Conservation (phyloP, 2,113 vertebrate species). For the Tor tambroides region DNA sequence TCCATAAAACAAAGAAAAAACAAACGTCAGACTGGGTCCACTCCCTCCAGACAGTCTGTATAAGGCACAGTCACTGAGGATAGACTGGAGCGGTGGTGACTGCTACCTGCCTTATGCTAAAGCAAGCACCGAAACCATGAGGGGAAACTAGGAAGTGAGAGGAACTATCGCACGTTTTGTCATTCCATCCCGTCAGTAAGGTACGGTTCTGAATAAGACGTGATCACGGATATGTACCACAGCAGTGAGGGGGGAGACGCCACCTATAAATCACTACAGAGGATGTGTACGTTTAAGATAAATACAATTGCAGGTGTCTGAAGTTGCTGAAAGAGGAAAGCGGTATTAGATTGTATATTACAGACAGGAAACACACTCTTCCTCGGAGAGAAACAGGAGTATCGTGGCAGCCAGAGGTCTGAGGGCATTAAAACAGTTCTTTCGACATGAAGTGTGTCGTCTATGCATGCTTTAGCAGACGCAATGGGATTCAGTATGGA, state of each 20-base stretch:
- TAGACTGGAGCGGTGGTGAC: constrained; percentile 50
- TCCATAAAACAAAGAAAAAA: constrained; percentile 31
- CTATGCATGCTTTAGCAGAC: constrained; percentile 43
- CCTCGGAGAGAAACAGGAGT: constrained; percentile 44
- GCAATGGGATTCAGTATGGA: constrained; percentile 43
- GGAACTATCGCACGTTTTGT: neutral
- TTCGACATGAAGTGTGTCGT: constrained; percentile 56
- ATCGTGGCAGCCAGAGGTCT: constrained; percentile 57
- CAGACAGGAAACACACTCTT: constrained; percentile 51
- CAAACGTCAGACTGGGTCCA: constrained; percentile 37
- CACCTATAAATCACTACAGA: constrained; percentile 11
- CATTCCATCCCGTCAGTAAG: constrained; percentile 18
- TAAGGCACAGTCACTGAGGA: constrained; percentile 58
- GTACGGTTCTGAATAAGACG: neutral
- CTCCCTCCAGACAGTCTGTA: constrained; percentile 49
- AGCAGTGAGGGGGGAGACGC: neutral
- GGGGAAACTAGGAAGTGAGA: constrained; percentile 24
- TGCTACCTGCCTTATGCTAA: constrained; percentile 51
- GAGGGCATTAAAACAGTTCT: constrained; percentile 61
- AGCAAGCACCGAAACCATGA: constrained; percentile 29
- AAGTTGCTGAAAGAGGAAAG: constrained; percentile 32
- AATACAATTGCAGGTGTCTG: constrained; percentile 53
- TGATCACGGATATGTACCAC: constrained; percentile 15
- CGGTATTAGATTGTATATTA: constrained; percentile 52
- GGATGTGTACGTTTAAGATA: constrained; percentile 28